Conservation (phyloP, 2,113 vertebrate species). For the Diadophis punctatus region DNA sequence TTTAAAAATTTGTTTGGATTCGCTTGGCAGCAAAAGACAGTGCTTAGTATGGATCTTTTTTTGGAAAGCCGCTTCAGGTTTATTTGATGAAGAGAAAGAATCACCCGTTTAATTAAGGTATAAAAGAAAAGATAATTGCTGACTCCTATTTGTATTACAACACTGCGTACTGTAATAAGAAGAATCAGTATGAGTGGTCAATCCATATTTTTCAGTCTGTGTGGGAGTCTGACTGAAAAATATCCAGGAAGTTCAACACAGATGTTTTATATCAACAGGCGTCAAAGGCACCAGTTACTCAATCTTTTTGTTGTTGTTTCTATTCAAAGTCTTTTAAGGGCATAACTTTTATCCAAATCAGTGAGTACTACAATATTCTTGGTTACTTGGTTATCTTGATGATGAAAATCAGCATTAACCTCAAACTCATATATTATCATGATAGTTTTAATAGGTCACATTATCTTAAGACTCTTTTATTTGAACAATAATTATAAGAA, state of each 20-base stretch:
- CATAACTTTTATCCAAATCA: constrained; percentile 50
- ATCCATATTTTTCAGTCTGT: constrained; percentile 44
- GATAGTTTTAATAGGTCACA: constrained; percentile 7
- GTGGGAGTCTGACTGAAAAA: constrained; percentile 69
- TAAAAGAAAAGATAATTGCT: constrained; percentile 39
- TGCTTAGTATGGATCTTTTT: not conserved
- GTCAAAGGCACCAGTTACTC: constrained; percentile 65
- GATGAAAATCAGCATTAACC: not conserved
- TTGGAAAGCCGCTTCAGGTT: not conserved
- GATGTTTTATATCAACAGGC: constrained; percentile 76
- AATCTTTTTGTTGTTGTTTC: constrained; percentile 51
- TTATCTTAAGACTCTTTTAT: constrained; percentile 34
- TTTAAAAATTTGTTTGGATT: not conserved
- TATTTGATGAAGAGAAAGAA: not conserved
- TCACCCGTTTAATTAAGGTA: not conserved
- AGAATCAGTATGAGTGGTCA: constrained; percentile 43
- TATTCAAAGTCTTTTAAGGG: constrained; percentile 64
- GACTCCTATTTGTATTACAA: constrained; percentile 55
- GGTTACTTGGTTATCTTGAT: not conserved
- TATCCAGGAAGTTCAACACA: constrained; percentile 70
- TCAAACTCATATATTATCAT: not conserved
- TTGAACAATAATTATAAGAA: constrained; percentile 44
- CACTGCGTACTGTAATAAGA: constrained; percentile 46
- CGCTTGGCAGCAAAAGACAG: not conserved
- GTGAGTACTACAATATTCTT: constrained; percentile 55